These are phyloP conservation scores for Drosophila pseudotalamancana DNA, from an alignment of 2,888 invertebrate genomes.

Conservation along the genomic window DNA sequence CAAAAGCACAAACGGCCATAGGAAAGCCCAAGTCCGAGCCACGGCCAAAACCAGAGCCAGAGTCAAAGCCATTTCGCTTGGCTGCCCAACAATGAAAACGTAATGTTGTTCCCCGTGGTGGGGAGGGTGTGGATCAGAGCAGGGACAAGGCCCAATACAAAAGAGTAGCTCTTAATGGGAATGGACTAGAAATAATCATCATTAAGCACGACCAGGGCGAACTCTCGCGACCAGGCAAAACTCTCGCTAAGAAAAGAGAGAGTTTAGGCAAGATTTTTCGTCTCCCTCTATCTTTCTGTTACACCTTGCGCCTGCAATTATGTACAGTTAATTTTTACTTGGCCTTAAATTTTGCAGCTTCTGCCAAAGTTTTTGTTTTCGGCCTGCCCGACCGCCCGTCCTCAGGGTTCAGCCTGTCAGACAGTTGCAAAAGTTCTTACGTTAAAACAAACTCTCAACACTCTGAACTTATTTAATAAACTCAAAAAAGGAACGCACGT, in stretches of 20 bases:
- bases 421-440: constrained; percentile 29
- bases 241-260: neutral
- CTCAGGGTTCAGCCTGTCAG: constrained; percentile 14
- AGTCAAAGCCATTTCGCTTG: constrained; percentile 67
- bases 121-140: neutral
- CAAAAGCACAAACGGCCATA: constrained; percentile 36
- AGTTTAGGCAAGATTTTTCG: neutral
- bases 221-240: constrained; percentile 20
- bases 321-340: constrained; percentile 27
- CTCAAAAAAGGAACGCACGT: constrained; percentile 5
- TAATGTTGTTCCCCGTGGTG: constrained; percentile 47
- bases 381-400: neutral
- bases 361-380: constrained; percentile 22
- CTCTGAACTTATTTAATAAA: constrained; percentile 48
- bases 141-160: constrained; percentile 17
- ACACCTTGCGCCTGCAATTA: constrained; percentile 34
- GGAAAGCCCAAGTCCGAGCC: neutral
- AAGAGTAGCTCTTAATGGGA: constrained; percentile 62
- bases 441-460: constrained; percentile 26
- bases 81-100: constrained; percentile 77
- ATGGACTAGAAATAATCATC: constrained; percentile 76
- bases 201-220: constrained; percentile 57
- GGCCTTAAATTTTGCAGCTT: constrained; percentile 14
- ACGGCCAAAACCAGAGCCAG: constrained; percentile 3
- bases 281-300: neutral